These are phyloP conservation scores for Lepus europaeus DNA, from an alignment of 2,113 vertebrate genomes.

Conservation along the genomic window DNA sequence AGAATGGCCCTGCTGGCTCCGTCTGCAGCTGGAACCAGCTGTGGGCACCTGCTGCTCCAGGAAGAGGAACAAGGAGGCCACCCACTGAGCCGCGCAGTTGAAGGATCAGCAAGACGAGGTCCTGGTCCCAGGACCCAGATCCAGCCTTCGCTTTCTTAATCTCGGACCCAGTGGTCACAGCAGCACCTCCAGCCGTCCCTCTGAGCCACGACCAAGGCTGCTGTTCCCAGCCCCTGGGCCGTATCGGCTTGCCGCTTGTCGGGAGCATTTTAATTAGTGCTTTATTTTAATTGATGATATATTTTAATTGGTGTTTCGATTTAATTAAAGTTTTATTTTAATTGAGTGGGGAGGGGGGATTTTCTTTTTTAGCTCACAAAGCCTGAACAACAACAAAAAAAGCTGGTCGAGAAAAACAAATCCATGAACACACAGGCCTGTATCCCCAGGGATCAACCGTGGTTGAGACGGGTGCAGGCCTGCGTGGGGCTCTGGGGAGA, in stretches of 20 bases:
- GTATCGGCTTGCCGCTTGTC: background rate
- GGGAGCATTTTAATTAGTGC: slow-evolving; percentile 65
- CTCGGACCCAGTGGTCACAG: background rate
- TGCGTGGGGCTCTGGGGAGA: background rate
- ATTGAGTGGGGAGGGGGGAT: slow-evolving; percentile 18
- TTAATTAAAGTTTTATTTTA: slow-evolving; percentile 79
- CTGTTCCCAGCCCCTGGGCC: background rate
- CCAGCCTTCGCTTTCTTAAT: background rate
- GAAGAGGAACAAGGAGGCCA: background rate
- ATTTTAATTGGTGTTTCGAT: slow-evolving; percentile 68
- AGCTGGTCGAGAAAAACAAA: slow-evolving; percentile 62
- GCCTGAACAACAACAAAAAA: background rate
- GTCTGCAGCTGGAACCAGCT: background rate
- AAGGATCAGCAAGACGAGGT: background rate
- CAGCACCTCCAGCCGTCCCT: fast-evolving
- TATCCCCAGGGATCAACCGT: background rate
- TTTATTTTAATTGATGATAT: slow-evolving; percentile 72
- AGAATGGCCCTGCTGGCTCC: background rate
- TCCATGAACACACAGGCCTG: slow-evolving; percentile 12
- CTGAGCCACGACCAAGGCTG: background rate
- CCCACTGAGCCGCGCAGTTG: background rate
- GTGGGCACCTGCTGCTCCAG: background rate
- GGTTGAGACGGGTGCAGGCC: background rate
- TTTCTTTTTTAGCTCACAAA: slow-evolving; percentile 8
- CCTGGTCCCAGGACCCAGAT: background rate